Evolutionary conservation across 2,888 invertebrate species (phyloP), one percentile per base, ranked within the genome.

Genomic region (Hydrotaea diabolus): DNA sequence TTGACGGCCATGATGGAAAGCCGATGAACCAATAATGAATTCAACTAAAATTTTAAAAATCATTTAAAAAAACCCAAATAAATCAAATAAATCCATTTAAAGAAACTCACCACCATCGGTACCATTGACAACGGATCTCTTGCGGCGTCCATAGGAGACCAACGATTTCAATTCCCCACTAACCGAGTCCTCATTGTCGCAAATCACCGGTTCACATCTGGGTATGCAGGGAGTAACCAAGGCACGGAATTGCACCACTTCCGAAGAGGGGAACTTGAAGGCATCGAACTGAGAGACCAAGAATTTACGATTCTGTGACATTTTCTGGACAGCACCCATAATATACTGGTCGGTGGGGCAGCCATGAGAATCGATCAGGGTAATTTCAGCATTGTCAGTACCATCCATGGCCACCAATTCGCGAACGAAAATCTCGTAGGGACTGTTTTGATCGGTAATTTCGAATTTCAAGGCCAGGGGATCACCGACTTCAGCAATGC

Each of bases 321-420:
- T 96, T 93, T 97, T 97, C 93, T 96, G 96, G 86, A 98, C 94
- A 66, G 97, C 97, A 97, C 97, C 97, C 97, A 98, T 97, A 92
- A 98, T 98, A 92, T 97, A 96, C 91, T 97, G 96, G 92, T 98
- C 98, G 75, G 98, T 98, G 66, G 98, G 98, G 92, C 98, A 98
- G 91, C 98, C 98, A 88, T 96, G 95, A 88, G 96, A 96, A 92
- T 98, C 98, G 92, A 98, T 97, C 86, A 98, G 95, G 83, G 97
- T 96, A 90, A 98, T 98, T 94, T 98, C 98, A 92, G 97, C 97
- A 88, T 96, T 96, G 92, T 97, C 98, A 74, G 97, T 96, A 59
- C 98, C 98, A 91, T 98, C 98, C 96, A 98, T 96, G 86, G 98
- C 98, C 80, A 98, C 97, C 90, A 98, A 94, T 93, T 98, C 98